Conservation (phyloP, 2,888 invertebrate species). For the Lycophotia porphyrea region DNA sequence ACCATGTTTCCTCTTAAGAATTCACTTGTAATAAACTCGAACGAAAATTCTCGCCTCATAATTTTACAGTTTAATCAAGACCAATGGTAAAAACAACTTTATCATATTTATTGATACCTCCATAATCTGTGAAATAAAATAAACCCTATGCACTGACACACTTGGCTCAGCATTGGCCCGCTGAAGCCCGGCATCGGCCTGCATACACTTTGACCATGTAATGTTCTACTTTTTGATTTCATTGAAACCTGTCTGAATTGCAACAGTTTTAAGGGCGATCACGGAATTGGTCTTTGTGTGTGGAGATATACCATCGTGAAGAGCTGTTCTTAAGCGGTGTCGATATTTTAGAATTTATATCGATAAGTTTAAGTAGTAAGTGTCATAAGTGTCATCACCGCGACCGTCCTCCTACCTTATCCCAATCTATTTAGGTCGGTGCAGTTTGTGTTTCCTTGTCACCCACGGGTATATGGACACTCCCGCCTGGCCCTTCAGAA, state of each 20-base stretch:
- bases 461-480: too few species aligned
- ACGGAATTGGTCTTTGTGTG: constrained; percentile 22
- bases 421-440: too few species aligned
- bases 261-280: constrained; percentile 45
- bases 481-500: too few species aligned
- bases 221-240: constrained; percentile 64
- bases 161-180: constrained; percentile 58
- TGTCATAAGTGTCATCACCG: too few species aligned
- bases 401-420: too few species aligned
- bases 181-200: constrained; percentile 55
- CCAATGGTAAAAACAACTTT: constrained; percentile 54
- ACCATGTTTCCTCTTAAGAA: too few species aligned
- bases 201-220: constrained; percentile 68
- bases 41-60: neutral
- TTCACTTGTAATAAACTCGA: constrained; percentile 18
- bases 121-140: constrained; percentile 55
- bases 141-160: constrained; percentile 58
- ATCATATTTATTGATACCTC: constrained; percentile 56
- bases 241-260: constrained; percentile 54
- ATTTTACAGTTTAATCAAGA: constrained; percentile 20
- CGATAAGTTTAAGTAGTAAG: too few species aligned
- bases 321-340: neutral
- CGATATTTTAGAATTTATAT: neutral
- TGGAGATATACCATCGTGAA: constrained; percentile 6
- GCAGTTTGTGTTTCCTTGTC: too few species aligned